These are phyloP conservation scores for Sphaerophoria taeniata DNA, from an alignment of 2,888 invertebrate genomes.

Conservation along the genomic window DNA sequence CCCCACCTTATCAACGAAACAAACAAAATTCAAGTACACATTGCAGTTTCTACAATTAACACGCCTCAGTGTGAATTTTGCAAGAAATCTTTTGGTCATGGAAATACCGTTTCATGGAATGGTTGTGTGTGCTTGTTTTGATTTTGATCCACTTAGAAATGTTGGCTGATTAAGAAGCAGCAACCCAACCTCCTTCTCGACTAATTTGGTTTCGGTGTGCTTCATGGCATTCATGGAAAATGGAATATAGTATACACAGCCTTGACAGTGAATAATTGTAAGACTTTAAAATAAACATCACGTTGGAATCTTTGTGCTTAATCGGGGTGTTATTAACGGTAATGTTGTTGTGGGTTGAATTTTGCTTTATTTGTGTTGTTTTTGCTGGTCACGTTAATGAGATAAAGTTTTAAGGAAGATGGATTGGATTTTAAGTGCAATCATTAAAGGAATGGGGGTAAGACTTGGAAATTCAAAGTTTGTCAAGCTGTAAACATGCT, in stretches of 20 bases:
- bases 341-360: constrained; percentile 21
- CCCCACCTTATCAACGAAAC: not conserved
- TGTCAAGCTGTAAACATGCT: not conserved
- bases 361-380: no score
- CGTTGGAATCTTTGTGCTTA: constrained; percentile 37
- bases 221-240: constrained; percentile 54
- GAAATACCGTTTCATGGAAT: constrained; percentile 3
- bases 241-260: constrained; percentile 39
- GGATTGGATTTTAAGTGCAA: no score
- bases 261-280: constrained; percentile 68
- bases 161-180: constrained; percentile 9
- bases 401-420: no score
- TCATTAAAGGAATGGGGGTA: no score
- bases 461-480: no score
- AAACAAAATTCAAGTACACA: not conserved
- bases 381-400: no score
- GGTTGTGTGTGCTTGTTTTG: constrained; percentile 1
- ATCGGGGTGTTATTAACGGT: constrained; percentile 19
- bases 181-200: not conserved
- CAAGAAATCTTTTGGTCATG: constrained; percentile 11
- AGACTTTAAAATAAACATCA: constrained; percentile 60
- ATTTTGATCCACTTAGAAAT: constrained; percentile 12
- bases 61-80: constrained; percentile 1
- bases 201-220: constrained; percentile 5
- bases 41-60: no score